A percentile compares a stretch with the other conserved stretches of the same genome.
Evolutionary conservation across 2,888 invertebrate genomes (phyloP).

Genomic region (Leptarthrus brevirostris): DNA sequence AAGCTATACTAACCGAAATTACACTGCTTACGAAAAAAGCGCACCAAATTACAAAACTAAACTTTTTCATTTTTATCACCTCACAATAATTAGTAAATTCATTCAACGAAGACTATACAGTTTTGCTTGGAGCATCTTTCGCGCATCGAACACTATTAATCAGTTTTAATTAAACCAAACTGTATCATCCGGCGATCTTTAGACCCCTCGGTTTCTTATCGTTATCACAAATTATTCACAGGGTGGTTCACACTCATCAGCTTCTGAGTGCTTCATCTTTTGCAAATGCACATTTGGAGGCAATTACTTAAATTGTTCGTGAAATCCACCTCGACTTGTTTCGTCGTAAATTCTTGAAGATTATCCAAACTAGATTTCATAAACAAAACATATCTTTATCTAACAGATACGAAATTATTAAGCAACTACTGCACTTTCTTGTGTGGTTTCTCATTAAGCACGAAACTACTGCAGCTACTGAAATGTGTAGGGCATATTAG

Average conservation of each 20-base stretch:
- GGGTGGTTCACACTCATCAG: constrained; percentile 19
- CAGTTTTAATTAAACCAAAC: constrained; percentile 59
- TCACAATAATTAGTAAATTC: constrained; percentile 23
- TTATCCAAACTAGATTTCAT: too few species aligned
- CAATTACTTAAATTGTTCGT: too few species aligned
- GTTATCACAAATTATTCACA: constrained; percentile 13
- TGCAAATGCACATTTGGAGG: too few species aligned
- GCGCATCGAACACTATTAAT: constrained; percentile 58
- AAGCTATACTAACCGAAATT: constrained; percentile 9
- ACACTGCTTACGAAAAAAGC: background rate
- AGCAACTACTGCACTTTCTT: too few species aligned
- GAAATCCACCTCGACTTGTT: too few species aligned
- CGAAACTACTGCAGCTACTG: too few species aligned
- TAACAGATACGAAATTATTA: too few species aligned
- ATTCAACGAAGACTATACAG: constrained; percentile 31
- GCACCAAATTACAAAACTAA: constrained; percentile 1
- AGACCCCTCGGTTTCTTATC: constrained; percentile 29
- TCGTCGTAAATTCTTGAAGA: too few species aligned
- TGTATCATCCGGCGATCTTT: constrained; percentile 36
- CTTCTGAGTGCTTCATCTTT: too few species aligned
- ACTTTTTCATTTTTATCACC: background rate
- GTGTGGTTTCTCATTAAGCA: too few species aligned
- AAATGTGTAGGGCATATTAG: background rate
- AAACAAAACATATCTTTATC: too few species aligned
- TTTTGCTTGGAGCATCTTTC: constrained; percentile 57